Evolutionary conservation across 1,140 invertebrate genomes (phyloP), one percentile per base, ranked within the genome.

Genomic region (Delia radicum): DNA sequence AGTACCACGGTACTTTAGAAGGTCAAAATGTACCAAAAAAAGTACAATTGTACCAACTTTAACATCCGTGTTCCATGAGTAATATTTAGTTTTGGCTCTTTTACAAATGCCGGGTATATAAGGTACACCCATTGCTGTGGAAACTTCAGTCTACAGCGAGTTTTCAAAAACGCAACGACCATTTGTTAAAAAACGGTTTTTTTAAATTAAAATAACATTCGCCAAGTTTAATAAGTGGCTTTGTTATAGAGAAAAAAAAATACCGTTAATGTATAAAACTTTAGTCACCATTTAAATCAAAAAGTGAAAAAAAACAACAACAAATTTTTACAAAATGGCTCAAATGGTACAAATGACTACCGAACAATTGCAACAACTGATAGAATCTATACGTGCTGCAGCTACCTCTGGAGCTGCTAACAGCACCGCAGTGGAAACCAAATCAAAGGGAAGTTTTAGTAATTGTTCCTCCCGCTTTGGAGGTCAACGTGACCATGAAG

Each of bases 401-500:
- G 76, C 73, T 28, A 62, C 42, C 0, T 12, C 24, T 5, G 26
- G 42, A 7, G 33, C 75, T 18, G 46, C 37, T n/a, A n/a, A n/a
- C n/a, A n/a, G n/a, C n/a, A n/a, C n/a, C 1, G 46, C 28, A 6
- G 73, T 69, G 8, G 62, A 27, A 15, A 26, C 27, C 12, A 61
- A 73, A 26, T 81, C 82, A 0, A 85, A 85, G 67, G 84, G 83
- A 1, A 85, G 80, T 72, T 86, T 86, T 24, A 85, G 79, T 69
- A 85, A 83, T 42, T 86, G 84, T 24, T 29, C n/a, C 2, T 79
- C 77, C 2, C 76, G 77, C 1, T 86, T 85, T 21, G 79, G 80
- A 26, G 84, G 84, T 4, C 81, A 86, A 78, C 77, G 84, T 7
- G 84, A 86, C 74, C 77, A 85, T 69, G 81, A 83, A 69, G 82